Conservation (phyloP, 2,888 invertebrate genomes). For the Tetanocera ferruginea region DNA sequence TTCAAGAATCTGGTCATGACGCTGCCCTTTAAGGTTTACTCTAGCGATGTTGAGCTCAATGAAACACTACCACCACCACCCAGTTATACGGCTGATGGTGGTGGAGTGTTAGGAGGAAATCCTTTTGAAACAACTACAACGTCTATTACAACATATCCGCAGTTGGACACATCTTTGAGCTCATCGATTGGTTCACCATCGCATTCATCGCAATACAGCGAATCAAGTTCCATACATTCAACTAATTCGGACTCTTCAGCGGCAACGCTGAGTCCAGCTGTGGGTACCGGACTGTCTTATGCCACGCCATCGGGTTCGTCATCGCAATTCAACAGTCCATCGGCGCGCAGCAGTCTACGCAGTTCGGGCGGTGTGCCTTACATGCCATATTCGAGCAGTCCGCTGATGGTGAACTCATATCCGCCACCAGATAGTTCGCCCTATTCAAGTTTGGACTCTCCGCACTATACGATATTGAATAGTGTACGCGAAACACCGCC, state of each 20-base stretch:
- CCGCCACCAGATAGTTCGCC: conserved; percentile 62
- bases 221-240: conserved; percentile 65
- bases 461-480: conserved; percentile 57
- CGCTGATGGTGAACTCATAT: conserved; percentile 66
- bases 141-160: conserved; percentile 54
- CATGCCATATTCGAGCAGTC: conserved; percentile 64
- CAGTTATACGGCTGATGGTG: conserved; percentile 37
- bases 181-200: conserved; percentile 65
- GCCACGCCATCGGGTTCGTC: conserved; percentile 55
- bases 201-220: conserved; percentile 63
- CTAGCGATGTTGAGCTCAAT: conserved; percentile 49
- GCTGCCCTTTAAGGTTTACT: conserved; percentile 64
- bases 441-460: conserved; percentile 57
- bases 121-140: conserved; percentile 59
- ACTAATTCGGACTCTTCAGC: conserved; percentile 65
- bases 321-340: conserved; percentile 61
- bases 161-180: conserved; percentile 53
- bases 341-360: conserved; percentile 60
- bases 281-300: conserved; percentile 54
- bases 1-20: conserved; percentile 67
- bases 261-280: conserved; percentile 65
- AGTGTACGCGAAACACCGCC: background rate
- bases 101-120: conserved; percentile 53
- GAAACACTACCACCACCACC: conserved; percentile 53
- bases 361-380: conserved; percentile 61